These are phyloP conservation scores for Nasonia vitripennis DNA, from an alignment of 1,140 invertebrate species.

Conservation along the genomic window DNA sequence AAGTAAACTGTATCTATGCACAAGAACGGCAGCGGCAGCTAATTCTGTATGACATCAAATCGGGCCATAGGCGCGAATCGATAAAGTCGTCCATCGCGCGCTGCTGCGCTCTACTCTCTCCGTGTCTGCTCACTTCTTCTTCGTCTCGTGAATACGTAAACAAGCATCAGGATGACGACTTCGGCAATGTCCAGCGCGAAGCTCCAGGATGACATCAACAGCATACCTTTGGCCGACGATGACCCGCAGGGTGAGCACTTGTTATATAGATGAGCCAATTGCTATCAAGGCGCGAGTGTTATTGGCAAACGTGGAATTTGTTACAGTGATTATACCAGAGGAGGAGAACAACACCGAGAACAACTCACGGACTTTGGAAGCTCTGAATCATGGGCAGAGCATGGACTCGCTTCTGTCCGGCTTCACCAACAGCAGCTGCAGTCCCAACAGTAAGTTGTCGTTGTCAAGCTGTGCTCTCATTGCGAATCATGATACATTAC, in stretches of 20 bases:
- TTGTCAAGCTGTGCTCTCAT: slow-evolving; percentile 27
- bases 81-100: not conserved
- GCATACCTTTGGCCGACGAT: slow-evolving; percentile 91
- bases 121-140: not conserved
- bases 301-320: slow-evolving; percentile 45
- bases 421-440: slow-evolving; percentile 91
- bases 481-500: not conserved
- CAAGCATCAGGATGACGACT: slow-evolving; percentile 63
- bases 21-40: not conserved
- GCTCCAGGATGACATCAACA: slow-evolving; percentile 86
- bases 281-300: slow-evolving; percentile 10
- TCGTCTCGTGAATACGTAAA: not conserved
- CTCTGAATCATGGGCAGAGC: slow-evolving; percentile 84
- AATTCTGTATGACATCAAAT: not conserved
- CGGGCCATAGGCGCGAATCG: slow-evolving; percentile 69
- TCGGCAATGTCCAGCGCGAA: slow-evolving; percentile 75
- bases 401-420: slow-evolving; percentile 93
- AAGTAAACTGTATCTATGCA: not conserved
- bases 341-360: slow-evolving; percentile 77
- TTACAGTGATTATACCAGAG: slow-evolving; percentile 86
- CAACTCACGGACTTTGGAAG: slow-evolving; percentile 77
- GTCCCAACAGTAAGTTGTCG: slow-evolving; percentile 80
- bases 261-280: not conserved
- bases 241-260: slow-evolving; percentile 87
- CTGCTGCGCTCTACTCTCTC: not conserved